Evolutionary conservation across 2,888 invertebrate genomes (phyloP).

Genomic region (Balanococcus diminutus): DNA sequence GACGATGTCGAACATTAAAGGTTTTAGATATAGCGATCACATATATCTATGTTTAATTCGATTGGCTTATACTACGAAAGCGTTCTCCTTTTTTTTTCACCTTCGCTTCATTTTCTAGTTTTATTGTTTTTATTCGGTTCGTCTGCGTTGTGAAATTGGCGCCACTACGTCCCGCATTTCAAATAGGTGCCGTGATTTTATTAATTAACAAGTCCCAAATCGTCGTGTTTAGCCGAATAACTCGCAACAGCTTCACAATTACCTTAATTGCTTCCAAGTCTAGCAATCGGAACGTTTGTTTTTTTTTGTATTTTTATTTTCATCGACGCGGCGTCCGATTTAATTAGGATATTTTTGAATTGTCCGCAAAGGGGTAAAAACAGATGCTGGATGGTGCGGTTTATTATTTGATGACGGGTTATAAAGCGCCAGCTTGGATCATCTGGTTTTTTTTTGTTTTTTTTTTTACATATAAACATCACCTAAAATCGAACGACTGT

Average conservation of each 20-base stretch:
- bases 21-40: slow-evolving; percentile 32
- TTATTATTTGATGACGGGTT: slow-evolving; percentile 30
- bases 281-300: slow-evolving; percentile 26
- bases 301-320: slow-evolving; percentile 1
- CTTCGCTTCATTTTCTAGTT: slow-evolving; percentile 34
- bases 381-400: slow-evolving; percentile 31
- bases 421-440: not conserved
- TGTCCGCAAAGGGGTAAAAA: slow-evolving; percentile 20
- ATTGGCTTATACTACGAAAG: slow-evolving; percentile 13
- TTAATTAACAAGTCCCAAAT: slow-evolving; percentile 47
- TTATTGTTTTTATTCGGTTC: slow-evolving; percentile 40
- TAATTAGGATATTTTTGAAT: slow-evolving; percentile 37
- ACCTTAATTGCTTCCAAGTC: slow-evolving; percentile 29
- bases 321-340: not conserved
- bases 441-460: not conserved
- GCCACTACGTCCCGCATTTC: slow-evolving; percentile 9
- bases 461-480: not conserved
- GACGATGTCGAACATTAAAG: slow-evolving; percentile 42
- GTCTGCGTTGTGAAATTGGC: slow-evolving; percentile 18
- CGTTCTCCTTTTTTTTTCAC: slow-evolving; percentile 9
- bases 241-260: slow-evolving; percentile 24
- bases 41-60: slow-evolving; percentile 24
- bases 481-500: not conserved
- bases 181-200: slow-evolving; percentile 49
- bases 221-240: slow-evolving; percentile 26